These are phyloP conservation scores for Tolmerus cingulatus DNA, from an alignment of 2,888 invertebrate species.

Conservation along the genomic window DNA sequence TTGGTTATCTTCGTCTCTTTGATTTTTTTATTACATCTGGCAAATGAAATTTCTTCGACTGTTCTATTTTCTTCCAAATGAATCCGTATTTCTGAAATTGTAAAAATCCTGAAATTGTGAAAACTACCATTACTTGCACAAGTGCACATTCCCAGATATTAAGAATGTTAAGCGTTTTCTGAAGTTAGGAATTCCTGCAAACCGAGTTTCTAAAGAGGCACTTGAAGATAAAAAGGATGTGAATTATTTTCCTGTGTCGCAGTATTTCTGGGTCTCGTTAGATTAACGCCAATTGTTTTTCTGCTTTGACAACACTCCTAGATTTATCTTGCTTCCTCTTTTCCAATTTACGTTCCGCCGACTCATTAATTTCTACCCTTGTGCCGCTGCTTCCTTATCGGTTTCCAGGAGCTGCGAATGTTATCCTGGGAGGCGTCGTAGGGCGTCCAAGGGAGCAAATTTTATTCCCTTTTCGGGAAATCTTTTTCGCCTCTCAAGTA, in stretches of 20 bases:
- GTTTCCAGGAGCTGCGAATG: not conserved
- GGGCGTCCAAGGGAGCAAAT: not conserved
- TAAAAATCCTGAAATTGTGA: not conserved
- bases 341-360: not conserved
- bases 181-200: not conserved
- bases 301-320: not conserved
- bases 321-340: not conserved
- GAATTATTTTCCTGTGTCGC: not conserved
- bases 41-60: not conserved
- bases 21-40: not conserved
- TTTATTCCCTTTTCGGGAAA: not conserved
- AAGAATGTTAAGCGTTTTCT: not conserved
- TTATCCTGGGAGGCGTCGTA: not conserved
- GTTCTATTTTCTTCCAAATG: not conserved
- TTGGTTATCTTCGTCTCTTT: not conserved
- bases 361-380: constrained; percentile 11
- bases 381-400: not conserved
- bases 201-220: not conserved
- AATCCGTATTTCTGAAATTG: not conserved
- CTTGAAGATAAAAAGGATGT: not conserved
- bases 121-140: not conserved
- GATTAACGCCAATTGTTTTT: not conserved
- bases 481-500: not conserved
- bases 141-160: not conserved
- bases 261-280: not conserved